Evolutionary conservation across 2,888 invertebrate species (phyloP).

Genomic region (Heliconius sara): DNA sequence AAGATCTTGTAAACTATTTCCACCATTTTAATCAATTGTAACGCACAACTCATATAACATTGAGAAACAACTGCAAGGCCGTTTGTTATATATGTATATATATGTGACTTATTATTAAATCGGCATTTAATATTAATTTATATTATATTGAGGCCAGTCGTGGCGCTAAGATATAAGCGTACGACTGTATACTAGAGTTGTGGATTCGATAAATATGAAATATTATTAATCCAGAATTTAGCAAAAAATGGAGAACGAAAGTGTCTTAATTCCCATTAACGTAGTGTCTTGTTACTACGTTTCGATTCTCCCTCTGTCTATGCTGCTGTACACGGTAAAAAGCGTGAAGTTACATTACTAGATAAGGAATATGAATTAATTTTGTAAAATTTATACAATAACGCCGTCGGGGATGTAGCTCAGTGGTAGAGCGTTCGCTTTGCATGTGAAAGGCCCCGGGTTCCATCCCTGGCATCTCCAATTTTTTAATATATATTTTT

Average conservation of each 20-base stretch:
- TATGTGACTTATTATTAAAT: background rate
- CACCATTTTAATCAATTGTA: background rate
- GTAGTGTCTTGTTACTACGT: too few relatives aligned
- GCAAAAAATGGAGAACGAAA: too few relatives aligned
- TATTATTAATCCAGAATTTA: too few relatives aligned
- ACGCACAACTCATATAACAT: background rate
- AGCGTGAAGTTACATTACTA: background rate
- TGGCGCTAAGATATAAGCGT: too few relatives aligned
- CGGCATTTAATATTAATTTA: background rate
- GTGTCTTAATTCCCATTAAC: too few relatives aligned
- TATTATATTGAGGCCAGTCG: background rate
- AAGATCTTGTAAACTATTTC: background rate
- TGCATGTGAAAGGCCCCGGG: conserved; percentile 99
- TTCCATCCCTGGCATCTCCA: conserved; percentile 98
- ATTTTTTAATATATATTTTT: conserved; percentile 40
- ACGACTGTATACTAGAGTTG: too few relatives aligned
- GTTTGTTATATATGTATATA: background rate
- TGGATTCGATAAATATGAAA: too few relatives aligned
- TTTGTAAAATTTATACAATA: background rate
- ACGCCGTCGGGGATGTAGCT: conserved; percentile 90
- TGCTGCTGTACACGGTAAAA: background rate
- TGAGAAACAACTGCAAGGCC: background rate
- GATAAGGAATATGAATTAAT: background rate
- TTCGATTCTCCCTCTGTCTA: background rate
- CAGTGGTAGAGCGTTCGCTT: conserved; percentile 99